phyloP scores from a whole-genome alignment of 1,140 invertebrate species.

The Diachasmimorpha longicaudata region DNA sequence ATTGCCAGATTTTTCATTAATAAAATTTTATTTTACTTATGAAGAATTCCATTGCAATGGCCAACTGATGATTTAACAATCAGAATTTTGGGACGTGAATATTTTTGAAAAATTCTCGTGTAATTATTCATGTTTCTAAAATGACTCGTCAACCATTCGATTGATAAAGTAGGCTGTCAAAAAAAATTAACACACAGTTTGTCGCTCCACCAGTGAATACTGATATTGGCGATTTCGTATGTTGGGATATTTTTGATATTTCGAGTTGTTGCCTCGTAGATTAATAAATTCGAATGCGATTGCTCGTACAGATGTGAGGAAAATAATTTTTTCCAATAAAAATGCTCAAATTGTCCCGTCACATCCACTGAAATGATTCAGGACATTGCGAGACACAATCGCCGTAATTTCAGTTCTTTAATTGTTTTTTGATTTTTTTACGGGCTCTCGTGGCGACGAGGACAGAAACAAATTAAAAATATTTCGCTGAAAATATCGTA shows the following conservation, averaged over 20 bases:
- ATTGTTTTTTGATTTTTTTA: too few species aligned
- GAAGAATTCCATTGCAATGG: too few species aligned
- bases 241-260: slow-evolving; percentile 29
- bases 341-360: not conserved
- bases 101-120: too few species aligned
- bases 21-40: not conserved
- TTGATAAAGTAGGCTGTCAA: not conserved
- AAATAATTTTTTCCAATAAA: not conserved
- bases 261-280: slow-evolving; percentile 17
- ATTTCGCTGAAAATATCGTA: slow-evolving; percentile 7
- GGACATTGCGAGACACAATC: not conserved
- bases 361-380: not conserved
- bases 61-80: too few species aligned
- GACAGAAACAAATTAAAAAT: slow-evolving; percentile 7
- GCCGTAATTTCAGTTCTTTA: too few species aligned
- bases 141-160: not conserved
- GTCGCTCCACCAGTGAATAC: not conserved
- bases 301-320: slow-evolving; percentile 5
- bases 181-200: slow-evolving; percentile 7
- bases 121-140: too few species aligned
- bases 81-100: too few species aligned
- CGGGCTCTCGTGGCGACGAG: not conserved
- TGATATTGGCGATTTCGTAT: not conserved
- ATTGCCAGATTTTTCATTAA: not conserved
- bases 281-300: slow-evolving; percentile 15